phyloP scores from a whole-genome alignment of 2,113 vertebrate genomes.

The Rhinopomastus cyanomelas region DNA sequence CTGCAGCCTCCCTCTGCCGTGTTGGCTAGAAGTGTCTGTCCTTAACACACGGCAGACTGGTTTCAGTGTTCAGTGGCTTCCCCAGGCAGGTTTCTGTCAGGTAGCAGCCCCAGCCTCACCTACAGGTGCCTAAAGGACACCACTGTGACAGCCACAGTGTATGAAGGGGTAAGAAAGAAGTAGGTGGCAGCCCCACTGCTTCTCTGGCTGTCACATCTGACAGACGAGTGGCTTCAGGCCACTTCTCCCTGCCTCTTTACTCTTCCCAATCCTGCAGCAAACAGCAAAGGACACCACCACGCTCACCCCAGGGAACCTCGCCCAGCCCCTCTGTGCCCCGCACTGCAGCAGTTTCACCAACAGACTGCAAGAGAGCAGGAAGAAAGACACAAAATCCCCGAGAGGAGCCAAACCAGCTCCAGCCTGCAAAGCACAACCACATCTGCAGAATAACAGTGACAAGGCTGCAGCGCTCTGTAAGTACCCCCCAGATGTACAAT shows the following conservation, averaged over 20 bases:
- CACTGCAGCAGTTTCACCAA: neutral
- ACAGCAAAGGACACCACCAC: neutral
- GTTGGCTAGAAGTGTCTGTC: neutral
- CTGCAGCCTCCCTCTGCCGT: neutral
- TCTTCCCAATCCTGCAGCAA: neutral
- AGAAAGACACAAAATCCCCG: neutral
- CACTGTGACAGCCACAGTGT: neutral
- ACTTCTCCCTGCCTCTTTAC: neutral
- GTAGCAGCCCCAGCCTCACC: neutral
- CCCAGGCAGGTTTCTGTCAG: neutral
- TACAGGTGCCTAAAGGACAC: neutral
- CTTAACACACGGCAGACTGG: neutral
- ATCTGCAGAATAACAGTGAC: neutral
- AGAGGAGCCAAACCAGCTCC: neutral
- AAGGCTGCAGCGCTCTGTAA: neutral
- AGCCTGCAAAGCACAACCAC: neutral
- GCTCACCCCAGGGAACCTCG: neutral
- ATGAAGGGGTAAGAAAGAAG: neutral
- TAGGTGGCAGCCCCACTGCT: neutral
- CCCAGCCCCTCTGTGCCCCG: fast-evolving
- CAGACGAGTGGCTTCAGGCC: neutral
- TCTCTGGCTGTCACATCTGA: neutral
- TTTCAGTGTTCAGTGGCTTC: neutral
- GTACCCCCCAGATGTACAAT: neutral
- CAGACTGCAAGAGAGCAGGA: neutral